A percentile compares a stretch with the other conserved stretches of the same genome.
Conservation (phyloP, 2,113 vertebrate species). For the Oryzias curvinotus region DNA sequence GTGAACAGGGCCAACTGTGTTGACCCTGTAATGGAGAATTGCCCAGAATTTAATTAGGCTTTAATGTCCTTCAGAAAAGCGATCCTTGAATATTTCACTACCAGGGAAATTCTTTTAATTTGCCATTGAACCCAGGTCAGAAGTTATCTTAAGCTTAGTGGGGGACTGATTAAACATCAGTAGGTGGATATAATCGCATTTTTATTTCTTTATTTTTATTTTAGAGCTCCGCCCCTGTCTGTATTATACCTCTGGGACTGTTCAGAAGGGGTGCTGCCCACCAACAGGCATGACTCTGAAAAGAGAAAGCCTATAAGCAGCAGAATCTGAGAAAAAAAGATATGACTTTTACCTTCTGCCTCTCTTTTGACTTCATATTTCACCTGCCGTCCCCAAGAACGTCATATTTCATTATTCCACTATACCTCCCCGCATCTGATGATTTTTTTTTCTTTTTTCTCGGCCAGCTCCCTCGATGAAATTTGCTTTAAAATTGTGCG, state of each 20-base stretch:
- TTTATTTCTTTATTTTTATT: conserved; percentile 22
- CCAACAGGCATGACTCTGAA: conserved; percentile 18
- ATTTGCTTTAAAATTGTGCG: conserved; percentile 26
- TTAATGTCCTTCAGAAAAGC: conserved; percentile 57
- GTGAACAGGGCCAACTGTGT: conserved; percentile 25
- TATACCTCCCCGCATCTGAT: conserved; percentile 36
- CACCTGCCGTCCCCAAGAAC: conserved; percentile 18
- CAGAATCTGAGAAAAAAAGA: conserved; percentile 10
- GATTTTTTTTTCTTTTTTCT: conserved; percentile 3
- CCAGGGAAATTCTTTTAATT: conserved; percentile 56
- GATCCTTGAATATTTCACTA: conserved; percentile 36
- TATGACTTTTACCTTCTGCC: conserved; percentile 60
- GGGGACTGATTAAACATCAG: conserved; percentile 64
- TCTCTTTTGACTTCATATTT: conserved; percentile 57
- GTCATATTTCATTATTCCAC: background rate
- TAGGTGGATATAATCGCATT: conserved; percentile 50
- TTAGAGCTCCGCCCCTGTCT: conserved; percentile 1
- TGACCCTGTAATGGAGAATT: conserved; percentile 42
- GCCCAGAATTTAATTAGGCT: conserved; percentile 51
- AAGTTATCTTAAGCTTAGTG: conserved; percentile 62
- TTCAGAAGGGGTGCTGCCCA: conserved; percentile 7
- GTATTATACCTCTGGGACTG: conserved; percentile 7
- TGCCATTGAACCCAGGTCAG: conserved; percentile 54
- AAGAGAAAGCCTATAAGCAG: conserved; percentile 41
- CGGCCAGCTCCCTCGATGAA: conserved; percentile 13